A percentile compares a stretch with the other conserved stretches of the same genome.
Evolutionary conservation across 2,888 invertebrate genomes (phyloP).

Genomic region (Hypsopygia costalis): DNA sequence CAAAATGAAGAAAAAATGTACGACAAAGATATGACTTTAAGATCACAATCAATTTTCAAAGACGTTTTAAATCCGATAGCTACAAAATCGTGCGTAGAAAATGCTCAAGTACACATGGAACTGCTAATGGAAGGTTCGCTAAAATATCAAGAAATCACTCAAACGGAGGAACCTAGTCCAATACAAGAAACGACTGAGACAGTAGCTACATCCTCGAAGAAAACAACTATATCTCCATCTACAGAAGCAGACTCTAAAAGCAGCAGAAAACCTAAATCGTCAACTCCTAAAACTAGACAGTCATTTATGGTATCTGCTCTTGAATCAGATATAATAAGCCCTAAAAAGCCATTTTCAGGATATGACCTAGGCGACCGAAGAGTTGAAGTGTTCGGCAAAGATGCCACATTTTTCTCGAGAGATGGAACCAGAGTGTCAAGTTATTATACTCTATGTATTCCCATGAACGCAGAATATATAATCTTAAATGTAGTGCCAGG

Average conservation of each 20-base stretch:
- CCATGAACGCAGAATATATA: conserved; percentile 56
- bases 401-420: conserved; percentile 56
- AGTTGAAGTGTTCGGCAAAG: conserved; percentile 67
- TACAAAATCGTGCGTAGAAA: conserved; percentile 45
- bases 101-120: conserved; percentile 49
- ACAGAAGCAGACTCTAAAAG: conserved; percentile 38
- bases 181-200: conserved; percentile 25
- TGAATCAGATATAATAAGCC: conserved; percentile 21
- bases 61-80: conserved; percentile 35
- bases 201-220: conserved; percentile 25
- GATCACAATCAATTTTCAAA: conserved; percentile 39
- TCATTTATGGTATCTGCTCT: conserved; percentile 18
- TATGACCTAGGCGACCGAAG: conserved; percentile 65
- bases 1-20: conserved; percentile 57
- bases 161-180: conserved; percentile 26
- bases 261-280: conserved; percentile 43
- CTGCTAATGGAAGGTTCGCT: conserved; percentile 67
- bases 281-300: conserved; percentile 29
- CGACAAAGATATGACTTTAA: conserved; percentile 37
- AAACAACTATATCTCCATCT: conserved; percentile 27
- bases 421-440: conserved; percentile 56
- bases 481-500: conserved; percentile 52
- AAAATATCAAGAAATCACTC: conserved; percentile 49
- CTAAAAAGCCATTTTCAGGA: conserved; percentile 51
- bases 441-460: conserved; percentile 56